phyloP scores from a whole-genome alignment of 2,113 vertebrate genomes.

The Cettia cetti region DNA sequence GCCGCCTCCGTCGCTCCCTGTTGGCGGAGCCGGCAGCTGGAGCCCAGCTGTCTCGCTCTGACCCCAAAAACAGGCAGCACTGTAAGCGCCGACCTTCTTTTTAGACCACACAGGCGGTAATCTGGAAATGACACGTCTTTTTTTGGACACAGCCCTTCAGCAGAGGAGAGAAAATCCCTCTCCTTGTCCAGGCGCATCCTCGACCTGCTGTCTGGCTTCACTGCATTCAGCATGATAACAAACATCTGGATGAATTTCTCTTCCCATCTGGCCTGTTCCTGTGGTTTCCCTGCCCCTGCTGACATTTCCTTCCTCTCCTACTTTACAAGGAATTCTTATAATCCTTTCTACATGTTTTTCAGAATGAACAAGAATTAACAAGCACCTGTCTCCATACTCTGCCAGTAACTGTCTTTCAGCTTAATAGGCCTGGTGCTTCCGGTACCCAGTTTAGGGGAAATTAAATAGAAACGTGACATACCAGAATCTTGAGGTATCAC shows the following conservation, averaged over 20 bases:
- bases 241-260: neutral
- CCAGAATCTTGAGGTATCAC: neutral
- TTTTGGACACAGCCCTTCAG: neutral
- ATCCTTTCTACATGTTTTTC: neutral
- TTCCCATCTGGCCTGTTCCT: neutral
- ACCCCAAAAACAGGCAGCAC: neutral
- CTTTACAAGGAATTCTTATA: neutral
- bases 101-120: neutral
- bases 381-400: neutral
- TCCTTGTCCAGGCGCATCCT: neutral
- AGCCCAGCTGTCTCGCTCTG: neutral
- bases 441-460: neutral
- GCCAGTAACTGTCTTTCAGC: neutral
- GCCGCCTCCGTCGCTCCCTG: neutral
- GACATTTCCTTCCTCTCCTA: neutral
- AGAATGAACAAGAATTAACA: neutral
- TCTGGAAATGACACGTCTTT: neutral
- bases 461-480: neutral
- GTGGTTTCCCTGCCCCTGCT: neutral
- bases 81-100: fast-evolving
- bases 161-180: neutral
- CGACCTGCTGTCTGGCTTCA: neutral
- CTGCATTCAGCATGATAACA: neutral
- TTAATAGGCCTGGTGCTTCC: neutral
- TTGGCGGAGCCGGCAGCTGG: neutral